These are phyloP conservation scores for Folsomia candida DNA, from an alignment of 2,888 invertebrate genomes.

Conservation along the genomic window DNA sequence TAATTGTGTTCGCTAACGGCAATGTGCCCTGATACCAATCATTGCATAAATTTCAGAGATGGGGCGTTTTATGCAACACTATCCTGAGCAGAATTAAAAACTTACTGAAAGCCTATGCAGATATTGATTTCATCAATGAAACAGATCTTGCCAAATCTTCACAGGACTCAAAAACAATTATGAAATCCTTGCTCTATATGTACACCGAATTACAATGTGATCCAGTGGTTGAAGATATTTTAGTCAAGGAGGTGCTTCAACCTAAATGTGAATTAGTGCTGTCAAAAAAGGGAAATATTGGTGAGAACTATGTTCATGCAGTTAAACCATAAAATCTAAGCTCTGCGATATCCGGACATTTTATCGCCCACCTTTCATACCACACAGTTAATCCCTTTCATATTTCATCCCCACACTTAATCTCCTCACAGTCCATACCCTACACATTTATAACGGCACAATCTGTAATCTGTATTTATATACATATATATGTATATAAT, in stretches of 20 bases:
- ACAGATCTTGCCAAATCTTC: neutral
- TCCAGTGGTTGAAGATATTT: slow-evolving; percentile 42
- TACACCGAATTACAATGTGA: slow-evolving; percentile 45
- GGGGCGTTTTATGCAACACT: slow-evolving; percentile 25
- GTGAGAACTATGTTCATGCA: too few relatives aligned
- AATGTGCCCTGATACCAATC: too few relatives aligned
- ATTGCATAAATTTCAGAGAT: slow-evolving; percentile 37
- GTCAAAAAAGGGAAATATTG: slow-evolving; percentile 45
- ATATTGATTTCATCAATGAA: neutral
- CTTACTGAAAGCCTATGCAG: slow-evolving; percentile 31
- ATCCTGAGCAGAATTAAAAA: slow-evolving; percentile 35
- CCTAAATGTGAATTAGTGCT: slow-evolving; percentile 45
- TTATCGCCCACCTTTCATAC: too few relatives aligned
- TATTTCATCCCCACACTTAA: too few relatives aligned
- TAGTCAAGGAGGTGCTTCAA: slow-evolving; percentile 39
- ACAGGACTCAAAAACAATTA: slow-evolving; percentile 17
- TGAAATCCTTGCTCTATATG: slow-evolving; percentile 41
- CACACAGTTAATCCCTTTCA: too few relatives aligned
- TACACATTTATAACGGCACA: too few relatives aligned
- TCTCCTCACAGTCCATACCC: too few relatives aligned
- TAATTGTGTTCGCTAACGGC: slow-evolving; percentile 17
- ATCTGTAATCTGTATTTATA: too few relatives aligned
- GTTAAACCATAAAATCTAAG: too few relatives aligned
- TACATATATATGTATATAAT: too few relatives aligned
- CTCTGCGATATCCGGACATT: too few relatives aligned